A percentile compares a stretch with the other conserved stretches of the same genome.
Evolutionary conservation across 92 coral and sea anemone genomes (phyloP).

Genomic region (Bergia sp.): DNA sequence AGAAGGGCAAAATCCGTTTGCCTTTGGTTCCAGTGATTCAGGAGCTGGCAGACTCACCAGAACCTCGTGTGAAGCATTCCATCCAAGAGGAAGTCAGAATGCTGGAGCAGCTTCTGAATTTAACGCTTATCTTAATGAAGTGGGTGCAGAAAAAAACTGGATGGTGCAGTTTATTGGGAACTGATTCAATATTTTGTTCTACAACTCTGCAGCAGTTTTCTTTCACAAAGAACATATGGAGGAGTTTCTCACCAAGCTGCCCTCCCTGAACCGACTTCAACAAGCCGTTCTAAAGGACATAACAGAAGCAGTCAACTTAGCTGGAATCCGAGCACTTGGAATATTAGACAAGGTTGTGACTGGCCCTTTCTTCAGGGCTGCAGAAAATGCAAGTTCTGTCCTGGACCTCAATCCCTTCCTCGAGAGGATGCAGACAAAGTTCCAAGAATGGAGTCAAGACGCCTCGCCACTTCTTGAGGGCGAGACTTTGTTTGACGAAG

Average conservation of each 20-base stretch:
- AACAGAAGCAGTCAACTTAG: conserved; percentile 45
- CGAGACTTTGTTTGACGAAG: conserved; percentile 48
- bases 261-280: conserved; percentile 49
- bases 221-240: conserved; percentile 42
- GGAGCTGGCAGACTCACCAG: conserved; percentile 45
- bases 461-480: conserved; percentile 51
- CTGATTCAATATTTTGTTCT: conserved; percentile 38
- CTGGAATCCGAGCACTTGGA: conserved; percentile 53
- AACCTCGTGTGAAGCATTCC: conserved; percentile 56
- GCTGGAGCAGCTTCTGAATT: conserved; percentile 44
- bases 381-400: conserved; percentile 50
- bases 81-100: conserved; percentile 50
- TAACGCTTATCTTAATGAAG: conserved; percentile 23
- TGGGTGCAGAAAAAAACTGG: conserved; percentile 27
- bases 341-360: conserved; percentile 48
- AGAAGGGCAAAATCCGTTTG: conserved; percentile 53
- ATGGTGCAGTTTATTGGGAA: conserved; percentile 52
- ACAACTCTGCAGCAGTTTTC: conserved; percentile 42
- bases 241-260: conserved; percentile 39
- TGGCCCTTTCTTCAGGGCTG: conserved; percentile 54
- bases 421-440: conserved; percentile 48
- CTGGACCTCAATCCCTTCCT: conserved; percentile 53
- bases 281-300: conserved; percentile 41
- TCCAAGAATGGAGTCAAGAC: conserved; percentile 52
- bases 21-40: conserved; percentile 48